These are phyloP conservation scores for Aegypius monachus DNA, from an alignment of 2,113 vertebrate species.

Conservation along the genomic window DNA sequence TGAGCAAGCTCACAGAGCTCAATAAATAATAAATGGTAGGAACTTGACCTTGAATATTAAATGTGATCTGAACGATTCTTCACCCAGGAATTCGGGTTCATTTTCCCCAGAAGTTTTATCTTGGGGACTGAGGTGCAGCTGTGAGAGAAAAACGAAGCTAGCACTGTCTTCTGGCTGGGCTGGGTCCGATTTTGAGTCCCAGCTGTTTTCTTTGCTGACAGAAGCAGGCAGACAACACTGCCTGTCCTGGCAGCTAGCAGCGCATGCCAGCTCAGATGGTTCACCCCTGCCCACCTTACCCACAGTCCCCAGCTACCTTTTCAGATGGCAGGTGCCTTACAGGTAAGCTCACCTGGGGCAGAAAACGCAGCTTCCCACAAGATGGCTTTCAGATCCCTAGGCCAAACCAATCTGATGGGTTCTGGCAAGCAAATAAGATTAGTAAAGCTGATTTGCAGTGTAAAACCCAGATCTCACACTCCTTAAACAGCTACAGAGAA, in stretches of 20 bases:
- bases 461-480: not conserved
- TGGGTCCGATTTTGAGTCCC: not conserved
- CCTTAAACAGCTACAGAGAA: not conserved
- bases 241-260: not conserved
- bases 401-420: not conserved
- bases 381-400: not conserved
- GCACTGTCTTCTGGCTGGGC: not conserved
- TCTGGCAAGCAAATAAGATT: not conserved
- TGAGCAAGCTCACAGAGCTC: slow-evolving; percentile 46
- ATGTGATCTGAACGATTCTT: not conserved
- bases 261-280: not conserved
- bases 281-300: not conserved
- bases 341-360: not conserved
- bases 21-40: slow-evolving; percentile 53
- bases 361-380: not conserved
- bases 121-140: not conserved
- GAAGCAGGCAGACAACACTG: not conserved
- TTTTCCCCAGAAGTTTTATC: not conserved
- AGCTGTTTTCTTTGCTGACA: not conserved
- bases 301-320: not conserved
- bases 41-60: slow-evolving; percentile 27
- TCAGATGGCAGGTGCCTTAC: too few species aligned
- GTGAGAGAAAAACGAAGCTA: not conserved
- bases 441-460: not conserved
- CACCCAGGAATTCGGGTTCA: not conserved